phyloP scores from a whole-genome alignment of 2,888 invertebrate species.

The Alsophila aescularia region DNA sequence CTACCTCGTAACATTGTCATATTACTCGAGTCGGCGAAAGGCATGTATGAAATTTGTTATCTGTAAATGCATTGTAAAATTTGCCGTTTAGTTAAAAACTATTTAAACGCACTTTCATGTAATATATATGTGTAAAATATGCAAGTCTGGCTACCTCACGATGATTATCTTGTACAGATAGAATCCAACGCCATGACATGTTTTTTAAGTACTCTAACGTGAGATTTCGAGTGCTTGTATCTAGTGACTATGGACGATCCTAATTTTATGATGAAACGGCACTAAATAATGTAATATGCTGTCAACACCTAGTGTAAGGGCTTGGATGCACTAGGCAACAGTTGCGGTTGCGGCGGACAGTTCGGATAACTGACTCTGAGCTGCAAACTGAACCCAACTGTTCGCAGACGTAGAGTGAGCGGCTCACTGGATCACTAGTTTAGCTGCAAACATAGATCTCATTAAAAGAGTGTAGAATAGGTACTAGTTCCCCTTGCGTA shows the following conservation, averaged over 20 bases:
- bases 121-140: not conserved
- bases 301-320: not conserved
- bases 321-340: no score
- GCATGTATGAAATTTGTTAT: not conserved
- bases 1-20: not conserved
- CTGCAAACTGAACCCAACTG: no score
- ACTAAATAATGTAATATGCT: slow-evolving; percentile 14
- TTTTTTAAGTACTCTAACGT: no score
- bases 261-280: slow-evolving; percentile 1
- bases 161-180: not conserved
- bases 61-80: not conserved
- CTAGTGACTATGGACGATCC: not conserved
- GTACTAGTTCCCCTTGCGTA: no score
- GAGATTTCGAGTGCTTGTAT: not conserved
- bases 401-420: no score
- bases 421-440: no score
- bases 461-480: no score
- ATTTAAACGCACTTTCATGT: not conserved
- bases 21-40: not conserved
- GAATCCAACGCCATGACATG: not conserved
- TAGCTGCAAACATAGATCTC: no score
- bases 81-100: not conserved
- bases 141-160: not conserved
- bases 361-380: no score
- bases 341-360: no score